Evolutionary conservation across 1,140 invertebrate genomes (phyloP).

Genomic region (Sitophilus oryzae): DNA sequence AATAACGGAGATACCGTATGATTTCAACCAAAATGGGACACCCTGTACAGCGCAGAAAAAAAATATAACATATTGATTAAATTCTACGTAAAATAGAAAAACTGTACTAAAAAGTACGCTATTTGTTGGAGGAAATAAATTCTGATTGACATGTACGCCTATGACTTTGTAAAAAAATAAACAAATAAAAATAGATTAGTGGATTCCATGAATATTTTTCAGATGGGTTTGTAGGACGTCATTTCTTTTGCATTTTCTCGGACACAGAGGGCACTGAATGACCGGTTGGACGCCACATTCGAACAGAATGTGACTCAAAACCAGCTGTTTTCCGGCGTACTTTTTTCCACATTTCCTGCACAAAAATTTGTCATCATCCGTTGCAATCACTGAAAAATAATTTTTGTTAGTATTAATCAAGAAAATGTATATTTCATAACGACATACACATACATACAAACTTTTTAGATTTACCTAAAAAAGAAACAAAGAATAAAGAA

Average conservation of each 20-base stretch:
- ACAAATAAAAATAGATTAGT: constrained; percentile 9
- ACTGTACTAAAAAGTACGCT: too few species aligned
- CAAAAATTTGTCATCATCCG: constrained; percentile 18
- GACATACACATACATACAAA: not conserved
- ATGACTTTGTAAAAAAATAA: too few species aligned
- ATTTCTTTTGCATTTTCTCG: constrained; percentile 39
- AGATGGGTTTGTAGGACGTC: constrained; percentile 35
- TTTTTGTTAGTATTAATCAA: not conserved
- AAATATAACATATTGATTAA: too few species aligned
- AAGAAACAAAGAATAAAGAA: not conserved
- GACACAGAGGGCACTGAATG: constrained; percentile 37
- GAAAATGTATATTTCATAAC: too few species aligned
- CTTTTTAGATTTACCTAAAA: not conserved
- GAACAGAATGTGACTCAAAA: constrained; percentile 57
- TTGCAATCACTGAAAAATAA: constrained; percentile 20
- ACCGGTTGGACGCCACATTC: constrained; percentile 60
- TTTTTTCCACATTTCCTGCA: constrained; percentile 52
- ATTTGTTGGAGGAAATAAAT: too few species aligned
- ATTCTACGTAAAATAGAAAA: too few species aligned
- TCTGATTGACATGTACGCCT: too few species aligned
- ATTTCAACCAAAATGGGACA: too few species aligned
- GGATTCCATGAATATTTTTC: constrained; percentile 36
- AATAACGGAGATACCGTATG: too few species aligned
- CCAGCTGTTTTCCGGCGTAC: constrained; percentile 50
- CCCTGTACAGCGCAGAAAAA: too few species aligned